Evolutionary conservation across 1,140 invertebrate species (phyloP), one percentile per base, ranked within the genome.

Genomic region (Aphidius ervi): DNA sequence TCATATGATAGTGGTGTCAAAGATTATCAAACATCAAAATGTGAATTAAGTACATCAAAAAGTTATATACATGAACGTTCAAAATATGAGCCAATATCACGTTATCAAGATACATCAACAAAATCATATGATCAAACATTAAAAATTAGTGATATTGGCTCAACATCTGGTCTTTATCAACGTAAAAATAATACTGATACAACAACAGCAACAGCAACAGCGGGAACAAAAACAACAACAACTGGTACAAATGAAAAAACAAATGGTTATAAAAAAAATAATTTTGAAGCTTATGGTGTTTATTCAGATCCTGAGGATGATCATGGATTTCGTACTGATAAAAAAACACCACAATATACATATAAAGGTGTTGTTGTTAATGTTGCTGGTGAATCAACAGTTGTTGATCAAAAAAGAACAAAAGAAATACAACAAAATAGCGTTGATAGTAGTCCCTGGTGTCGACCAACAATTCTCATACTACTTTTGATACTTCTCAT

Each of bases 311-410:
- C 77, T 6, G 80, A 79, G 57, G 83, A 83, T 46, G 81, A 82
- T 63, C 82, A 82, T 41, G 81, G 81, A 10, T 82, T 82, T 45
- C 66, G 78, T 23, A 49, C 76, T 0, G 72, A 78, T 20, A 79
- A 79, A 43, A 79, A 77, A 68, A 43, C 70, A 47, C 69, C 81
- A 6, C 73, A 77, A 55, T 76, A 81, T 61, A 75, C 74, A 1
- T 82, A 81, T 58, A 81, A 82, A 47, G 82, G 81, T 5, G 80
- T 83, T 8, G 75, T 84, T 8, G 82, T 83, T 7, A 82, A 83
- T 64, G 77, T 76, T 31, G 77, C 76, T 61, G 80, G 81, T 5
- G 78, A 83, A 59, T 81, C 73, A 5, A 76, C 71, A 56, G 79
- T 81, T 0, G 71, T 81, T 7, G 74, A 76, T 16, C 76, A 78